phyloP scores from a whole-genome alignment of 2,113 vertebrate genomes.

The Salminus brasiliensis region DNA sequence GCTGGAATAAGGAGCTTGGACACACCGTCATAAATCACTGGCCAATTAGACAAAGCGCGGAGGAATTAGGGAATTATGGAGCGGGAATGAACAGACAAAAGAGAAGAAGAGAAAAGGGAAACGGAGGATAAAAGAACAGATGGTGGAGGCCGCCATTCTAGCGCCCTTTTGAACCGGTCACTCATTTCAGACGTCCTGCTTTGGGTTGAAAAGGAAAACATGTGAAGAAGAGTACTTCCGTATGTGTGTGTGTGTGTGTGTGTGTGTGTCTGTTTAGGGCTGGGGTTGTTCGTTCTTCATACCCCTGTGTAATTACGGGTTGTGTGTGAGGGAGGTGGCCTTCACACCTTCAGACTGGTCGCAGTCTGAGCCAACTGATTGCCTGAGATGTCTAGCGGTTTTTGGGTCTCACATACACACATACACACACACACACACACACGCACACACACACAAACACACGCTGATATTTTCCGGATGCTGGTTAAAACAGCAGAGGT shows the following conservation, averaged over 20 bases:
- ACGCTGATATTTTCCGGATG: constrained; percentile 7
- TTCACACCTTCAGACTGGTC: constrained; percentile 47
- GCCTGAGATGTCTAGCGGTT: constrained; percentile 43
- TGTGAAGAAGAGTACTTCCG: not conserved
- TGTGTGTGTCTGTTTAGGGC: constrained; percentile 24
- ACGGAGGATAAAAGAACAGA: constrained; percentile 36
- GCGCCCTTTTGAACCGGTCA: constrained; percentile 36
- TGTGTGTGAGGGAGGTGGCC: constrained; percentile 33
- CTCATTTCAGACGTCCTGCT: constrained; percentile 22
- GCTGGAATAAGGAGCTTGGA: constrained; percentile 45
- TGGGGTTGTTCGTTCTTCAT: constrained; percentile 9
- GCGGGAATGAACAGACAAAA: constrained; percentile 1
- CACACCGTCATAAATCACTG: constrained; percentile 46
- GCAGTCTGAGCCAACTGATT: constrained; percentile 32
- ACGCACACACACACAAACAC: constrained; percentile 9
- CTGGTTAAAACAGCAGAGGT: constrained; percentile 1
- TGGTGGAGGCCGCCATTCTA: constrained; percentile 13
- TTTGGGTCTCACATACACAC: constrained; percentile 24
- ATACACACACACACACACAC: constrained; percentile 22
- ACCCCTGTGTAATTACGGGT: constrained; percentile 20
- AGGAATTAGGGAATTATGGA: not conserved
- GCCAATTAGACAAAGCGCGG: constrained; percentile 47
- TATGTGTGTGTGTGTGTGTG: constrained; percentile 21
- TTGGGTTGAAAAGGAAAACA: constrained; percentile 16
- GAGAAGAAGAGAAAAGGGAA: constrained; percentile 11